Conservation (phyloP, 2,797 vertebrate species). For the Pipistrellus pipistrellus region DNA sequence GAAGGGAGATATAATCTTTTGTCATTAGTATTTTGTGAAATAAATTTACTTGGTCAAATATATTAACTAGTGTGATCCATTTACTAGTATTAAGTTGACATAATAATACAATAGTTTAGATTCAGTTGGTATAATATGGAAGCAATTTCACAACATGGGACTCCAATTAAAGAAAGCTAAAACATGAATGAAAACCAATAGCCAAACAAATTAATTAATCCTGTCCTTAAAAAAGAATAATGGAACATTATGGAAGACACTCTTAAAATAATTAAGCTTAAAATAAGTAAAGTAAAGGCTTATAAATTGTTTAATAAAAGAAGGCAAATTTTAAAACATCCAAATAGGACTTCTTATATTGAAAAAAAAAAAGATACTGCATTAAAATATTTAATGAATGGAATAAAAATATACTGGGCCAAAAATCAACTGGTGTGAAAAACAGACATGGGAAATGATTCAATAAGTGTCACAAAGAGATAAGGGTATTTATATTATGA, state of each 20-base stretch:
- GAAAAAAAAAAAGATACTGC: not conserved
- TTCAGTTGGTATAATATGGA: not conserved
- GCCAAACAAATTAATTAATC: not conserved
- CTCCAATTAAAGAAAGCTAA: not conserved
- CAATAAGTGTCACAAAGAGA: not conserved
- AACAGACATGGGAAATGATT: not conserved
- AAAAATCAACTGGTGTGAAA: not conserved
- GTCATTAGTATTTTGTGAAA: not conserved
- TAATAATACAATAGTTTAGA: too few relatives aligned
- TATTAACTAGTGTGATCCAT: too few relatives aligned
- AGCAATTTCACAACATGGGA: not conserved
- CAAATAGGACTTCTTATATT: not conserved
- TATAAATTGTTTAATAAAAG: not conserved
- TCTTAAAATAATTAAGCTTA: not conserved
- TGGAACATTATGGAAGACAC: not conserved
- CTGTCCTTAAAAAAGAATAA: not conserved
- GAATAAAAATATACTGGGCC: not conserved
- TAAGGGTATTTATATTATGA: not conserved
- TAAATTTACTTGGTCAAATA: too few relatives aligned
- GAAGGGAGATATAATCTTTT: not conserved
- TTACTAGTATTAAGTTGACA: too few relatives aligned
- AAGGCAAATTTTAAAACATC: not conserved
- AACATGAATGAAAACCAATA: not conserved
- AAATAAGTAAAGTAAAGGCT: conserved; percentile 12
- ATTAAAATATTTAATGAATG: conserved; percentile 13